These are phyloP conservation scores for Salvelinus fontinalis DNA, from an alignment of 2,113 vertebrate genomes.

Conservation along the genomic window DNA sequence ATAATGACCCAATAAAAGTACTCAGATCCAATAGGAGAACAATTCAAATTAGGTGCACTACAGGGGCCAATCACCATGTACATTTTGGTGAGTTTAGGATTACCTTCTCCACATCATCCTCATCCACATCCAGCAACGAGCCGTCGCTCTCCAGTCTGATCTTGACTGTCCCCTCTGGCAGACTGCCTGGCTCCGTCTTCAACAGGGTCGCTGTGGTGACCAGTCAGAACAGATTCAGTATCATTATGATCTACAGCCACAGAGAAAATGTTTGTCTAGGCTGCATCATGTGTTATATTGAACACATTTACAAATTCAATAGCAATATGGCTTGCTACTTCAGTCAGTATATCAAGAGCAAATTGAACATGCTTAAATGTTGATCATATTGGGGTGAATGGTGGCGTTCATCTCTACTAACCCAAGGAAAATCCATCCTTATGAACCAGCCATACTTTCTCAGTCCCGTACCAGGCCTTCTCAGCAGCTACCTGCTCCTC, in stretches of 20 bases:
- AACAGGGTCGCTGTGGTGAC: constrained; percentile 84
- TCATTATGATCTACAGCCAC: neutral
- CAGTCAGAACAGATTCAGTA: constrained; percentile 14
- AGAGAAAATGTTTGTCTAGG: too few relatives aligned
- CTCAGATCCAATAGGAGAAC: neutral
- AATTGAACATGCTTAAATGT: too few relatives aligned
- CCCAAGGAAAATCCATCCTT: constrained; percentile 95
- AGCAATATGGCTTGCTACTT: too few relatives aligned
- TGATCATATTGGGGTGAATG: too few relatives aligned
- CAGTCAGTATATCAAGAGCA: too few relatives aligned
- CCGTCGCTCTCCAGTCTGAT: constrained; percentile 92
- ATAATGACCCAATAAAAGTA: neutral
- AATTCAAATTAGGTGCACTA: neutral
- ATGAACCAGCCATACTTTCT: constrained; percentile 97
- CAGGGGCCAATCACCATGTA: neutral
- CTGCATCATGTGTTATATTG: too few relatives aligned
- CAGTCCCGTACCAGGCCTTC: constrained; percentile 88
- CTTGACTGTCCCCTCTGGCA: constrained; percentile 92
- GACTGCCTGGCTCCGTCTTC: constrained; percentile 75
- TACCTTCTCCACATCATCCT: constrained; percentile 97
- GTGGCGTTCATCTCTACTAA: constrained; percentile 48
- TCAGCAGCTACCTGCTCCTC: constrained; percentile 90
- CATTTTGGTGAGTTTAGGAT: constrained; percentile 8
- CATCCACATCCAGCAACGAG: constrained; percentile 91
- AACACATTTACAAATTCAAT: too few relatives aligned